A percentile compares a stretch with the other conserved stretches of the same genome.
Conservation (phyloP, 1,140 invertebrate species). For the Pentalonia nigronervosa region DNA sequence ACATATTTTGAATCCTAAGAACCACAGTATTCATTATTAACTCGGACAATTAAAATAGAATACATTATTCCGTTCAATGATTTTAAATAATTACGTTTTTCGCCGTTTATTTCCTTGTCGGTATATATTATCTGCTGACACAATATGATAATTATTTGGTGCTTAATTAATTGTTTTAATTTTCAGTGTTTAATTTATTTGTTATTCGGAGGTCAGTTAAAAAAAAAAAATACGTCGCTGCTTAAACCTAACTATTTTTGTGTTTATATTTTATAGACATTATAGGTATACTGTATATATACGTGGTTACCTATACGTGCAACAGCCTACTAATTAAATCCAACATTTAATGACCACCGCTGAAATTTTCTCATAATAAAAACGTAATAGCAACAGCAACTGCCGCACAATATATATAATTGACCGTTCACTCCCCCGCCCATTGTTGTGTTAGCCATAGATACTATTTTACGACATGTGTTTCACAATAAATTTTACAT, state of each 20-base stretch:
- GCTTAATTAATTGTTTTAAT: slow-evolving; percentile 48
- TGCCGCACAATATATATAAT: slow-evolving; percentile 16
- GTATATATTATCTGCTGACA: slow-evolving; percentile 1
- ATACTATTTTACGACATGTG: slow-evolving; percentile 54
- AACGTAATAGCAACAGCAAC: slow-evolving; percentile 13
- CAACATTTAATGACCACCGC: slow-evolving; percentile 41
- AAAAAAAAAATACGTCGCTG: slow-evolving; percentile 12
- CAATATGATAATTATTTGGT: slow-evolving; percentile 31
- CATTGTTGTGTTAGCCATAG: neutral
- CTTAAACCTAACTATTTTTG: neutral
- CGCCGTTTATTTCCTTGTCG: slow-evolving; percentile 7
- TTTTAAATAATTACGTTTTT: slow-evolving; percentile 48
- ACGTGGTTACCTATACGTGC: too few relatives aligned
- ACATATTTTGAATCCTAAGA: slow-evolving; percentile 14
- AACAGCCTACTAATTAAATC: slow-evolving; percentile 49
- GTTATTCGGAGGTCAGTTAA: neutral
- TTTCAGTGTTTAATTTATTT: slow-evolving; percentile 37
- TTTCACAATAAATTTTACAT: slow-evolving; percentile 46
- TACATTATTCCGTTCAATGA: slow-evolving; percentile 46
- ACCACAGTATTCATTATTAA: neutral
- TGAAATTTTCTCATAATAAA: slow-evolving; percentile 52
- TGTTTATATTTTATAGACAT: neutral
- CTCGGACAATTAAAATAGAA: slow-evolving; percentile 37
- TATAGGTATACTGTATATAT: neutral
- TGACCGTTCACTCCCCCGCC: slow-evolving; percentile 41